phyloP scores from a whole-genome alignment of 2,888 invertebrate species.

The Andrena dorsata region DNA sequence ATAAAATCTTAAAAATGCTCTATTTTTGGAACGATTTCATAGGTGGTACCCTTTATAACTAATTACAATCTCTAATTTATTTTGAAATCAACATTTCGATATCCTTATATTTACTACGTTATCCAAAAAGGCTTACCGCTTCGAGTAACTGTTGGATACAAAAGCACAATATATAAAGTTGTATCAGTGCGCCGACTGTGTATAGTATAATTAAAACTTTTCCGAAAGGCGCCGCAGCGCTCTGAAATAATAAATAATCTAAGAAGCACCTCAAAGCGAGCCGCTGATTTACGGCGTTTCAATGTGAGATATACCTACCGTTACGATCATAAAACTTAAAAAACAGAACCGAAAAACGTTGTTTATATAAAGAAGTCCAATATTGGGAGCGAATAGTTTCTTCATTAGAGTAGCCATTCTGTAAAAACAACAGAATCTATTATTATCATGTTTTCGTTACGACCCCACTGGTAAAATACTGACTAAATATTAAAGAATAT shows the following conservation, averaged over 20 bases:
- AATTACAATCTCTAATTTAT: neutral
- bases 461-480: neutral
- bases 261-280: neutral
- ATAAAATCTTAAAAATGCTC: too few species aligned
- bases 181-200: constrained; percentile 56
- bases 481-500: too few species aligned
- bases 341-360: constrained; percentile 72
- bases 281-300: neutral
- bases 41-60: neutral
- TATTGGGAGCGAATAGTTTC: constrained; percentile 62
- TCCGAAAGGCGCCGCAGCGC: constrained; percentile 6
- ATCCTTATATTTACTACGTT: neutral
- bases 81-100: neutral
- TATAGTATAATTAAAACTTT: constrained; percentile 48
- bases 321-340: constrained; percentile 63
- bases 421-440: constrained; percentile 10
- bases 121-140: constrained; percentile 61
- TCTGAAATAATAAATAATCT: constrained; percentile 26
- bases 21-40: neutral
- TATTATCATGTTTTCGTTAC: neutral
- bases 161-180: constrained; percentile 73
- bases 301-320: constrained; percentile 66
- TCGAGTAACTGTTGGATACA: constrained; percentile 72
- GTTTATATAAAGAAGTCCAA: constrained; percentile 66
- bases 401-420: constrained; percentile 55